Evolutionary conservation across 2,113 vertebrate species (phyloP).

Genomic region (Seriola quinqueradiata): DNA sequence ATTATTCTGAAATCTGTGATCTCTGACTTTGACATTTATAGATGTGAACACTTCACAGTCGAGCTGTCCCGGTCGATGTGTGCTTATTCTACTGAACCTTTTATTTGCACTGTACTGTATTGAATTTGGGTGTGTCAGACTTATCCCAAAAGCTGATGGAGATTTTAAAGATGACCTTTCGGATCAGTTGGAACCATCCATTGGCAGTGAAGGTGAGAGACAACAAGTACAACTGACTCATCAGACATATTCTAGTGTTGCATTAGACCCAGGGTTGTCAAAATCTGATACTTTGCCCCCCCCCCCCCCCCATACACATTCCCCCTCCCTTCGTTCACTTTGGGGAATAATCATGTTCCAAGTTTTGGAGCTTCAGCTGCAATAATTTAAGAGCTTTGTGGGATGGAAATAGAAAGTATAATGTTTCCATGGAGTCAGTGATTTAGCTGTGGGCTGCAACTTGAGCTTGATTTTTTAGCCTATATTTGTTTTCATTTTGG

Average conservation of each 20-base stretch:
- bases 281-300: neutral
- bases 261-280: neutral
- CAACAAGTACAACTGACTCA: neutral
- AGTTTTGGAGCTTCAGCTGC: no score
- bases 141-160: neutral
- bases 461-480: neutral
- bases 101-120: neutral
- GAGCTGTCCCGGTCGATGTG: slow-evolving; percentile 3
- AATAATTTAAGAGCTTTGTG: neutral
- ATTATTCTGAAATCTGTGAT: slow-evolving; percentile 22
- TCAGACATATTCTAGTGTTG: neutral
- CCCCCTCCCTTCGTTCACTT: neutral
- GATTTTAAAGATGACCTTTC: neutral
- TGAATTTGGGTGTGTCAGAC: neutral
- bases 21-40: slow-evolving; percentile 19
- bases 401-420: neutral
- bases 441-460: neutral
- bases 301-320: neutral
- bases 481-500: no score
- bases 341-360: no score
- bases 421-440: neutral
- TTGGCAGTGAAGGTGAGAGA: neutral
- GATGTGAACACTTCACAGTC: neutral
- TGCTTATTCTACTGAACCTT: neutral
- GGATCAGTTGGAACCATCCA: neutral